Base-by-base conservation (phyloP, 1,140 invertebrate genomes). In the Pollicipes pollicipes region DNA sequence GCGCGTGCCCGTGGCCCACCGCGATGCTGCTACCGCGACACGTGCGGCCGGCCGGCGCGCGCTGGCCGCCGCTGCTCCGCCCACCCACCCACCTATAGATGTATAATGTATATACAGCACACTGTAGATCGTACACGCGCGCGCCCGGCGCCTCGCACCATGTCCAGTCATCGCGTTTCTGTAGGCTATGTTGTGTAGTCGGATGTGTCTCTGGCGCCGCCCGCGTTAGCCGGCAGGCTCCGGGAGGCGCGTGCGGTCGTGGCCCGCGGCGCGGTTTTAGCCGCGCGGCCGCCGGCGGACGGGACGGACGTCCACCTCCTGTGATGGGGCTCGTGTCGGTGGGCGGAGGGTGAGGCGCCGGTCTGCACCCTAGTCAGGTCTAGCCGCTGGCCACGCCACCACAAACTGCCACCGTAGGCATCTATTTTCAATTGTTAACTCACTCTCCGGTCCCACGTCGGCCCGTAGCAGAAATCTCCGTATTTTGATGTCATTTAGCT, bases 351-450 rank as follows among this genome's bases (percentile, higher is more conserved):
- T 17, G 35, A 6, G 6, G 35, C 35, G 6, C 35, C 35, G 35
- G 6, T 6, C 17, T 6, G 6, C 35, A 8, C 35, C 6, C 6
- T 35, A 17, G 35, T 6, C 35, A 35, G 45, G 13, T 21, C 45
- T 21, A 10, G 10, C 10, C 21, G 6, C 6, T 10, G 45, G 32
- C 32, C 16, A 16, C 32, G 16, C 4, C 32, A 6, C 4, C 16
- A 35, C 32, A 6, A 35, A 4, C 32, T 4, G 4, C 4, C 4
- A 6, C 4, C 13, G 45, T 58, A 58, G 45, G 45, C 45, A 58
- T 58, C 45, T 58, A 58, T 58, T 58, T 58, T 58, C 45, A 58
- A 58, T 58, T 58, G 45, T 58, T 58, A 58, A 58, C 45, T 58
- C 45, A 21, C 45, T 58, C 2, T 58, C 24, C 45, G 13, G 45